Evolutionary conservation across 2,113 vertebrate species (phyloP).

Genomic region (Archilochus colubris): DNA sequence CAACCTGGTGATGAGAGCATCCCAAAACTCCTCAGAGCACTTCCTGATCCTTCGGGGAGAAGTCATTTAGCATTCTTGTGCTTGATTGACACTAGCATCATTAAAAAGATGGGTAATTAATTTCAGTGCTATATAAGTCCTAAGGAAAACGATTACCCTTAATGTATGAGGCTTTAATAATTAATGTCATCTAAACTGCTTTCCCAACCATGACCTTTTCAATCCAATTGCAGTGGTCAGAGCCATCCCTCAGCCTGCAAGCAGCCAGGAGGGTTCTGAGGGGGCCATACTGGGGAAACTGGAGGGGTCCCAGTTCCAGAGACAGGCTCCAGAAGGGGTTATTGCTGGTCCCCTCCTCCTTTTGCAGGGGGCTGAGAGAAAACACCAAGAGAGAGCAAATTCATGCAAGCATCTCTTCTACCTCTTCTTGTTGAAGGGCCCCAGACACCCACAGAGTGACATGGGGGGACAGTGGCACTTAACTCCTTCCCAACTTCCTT

Average conservation of each 20-base stretch:
- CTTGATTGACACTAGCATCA: background rate
- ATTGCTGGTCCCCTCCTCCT: rapidly evolving
- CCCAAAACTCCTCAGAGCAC: background rate
- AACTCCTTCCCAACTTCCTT: background rate
- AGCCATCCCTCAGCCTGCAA: background rate
- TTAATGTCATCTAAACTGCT: constrained; percentile 15
- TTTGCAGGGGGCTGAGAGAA: background rate
- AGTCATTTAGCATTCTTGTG: background rate
- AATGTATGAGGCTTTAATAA: constrained; percentile 40
- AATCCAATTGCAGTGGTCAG: background rate
- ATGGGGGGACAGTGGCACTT: background rate
- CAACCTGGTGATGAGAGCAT: background rate
- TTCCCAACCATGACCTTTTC: constrained; percentile 29
- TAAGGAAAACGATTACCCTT: background rate
- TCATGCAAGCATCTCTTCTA: background rate
- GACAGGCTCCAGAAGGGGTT: rapidly evolving
- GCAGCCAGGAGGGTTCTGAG: background rate
- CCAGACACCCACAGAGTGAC: rapidly evolving
- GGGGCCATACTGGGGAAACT: background rate
- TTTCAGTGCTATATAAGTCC: constrained; percentile 28
- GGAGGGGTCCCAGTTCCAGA: background rate
- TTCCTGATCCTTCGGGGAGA: background rate
- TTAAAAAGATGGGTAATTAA: constrained; percentile 21
- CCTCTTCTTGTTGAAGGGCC: rapidly evolving
- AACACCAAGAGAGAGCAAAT: background rate